Percentiles rank a stretch among this genome's conserved stretches.
Conservation (phyloP, 2,113 vertebrate species). For the Elgaria multicarinata region DNA sequence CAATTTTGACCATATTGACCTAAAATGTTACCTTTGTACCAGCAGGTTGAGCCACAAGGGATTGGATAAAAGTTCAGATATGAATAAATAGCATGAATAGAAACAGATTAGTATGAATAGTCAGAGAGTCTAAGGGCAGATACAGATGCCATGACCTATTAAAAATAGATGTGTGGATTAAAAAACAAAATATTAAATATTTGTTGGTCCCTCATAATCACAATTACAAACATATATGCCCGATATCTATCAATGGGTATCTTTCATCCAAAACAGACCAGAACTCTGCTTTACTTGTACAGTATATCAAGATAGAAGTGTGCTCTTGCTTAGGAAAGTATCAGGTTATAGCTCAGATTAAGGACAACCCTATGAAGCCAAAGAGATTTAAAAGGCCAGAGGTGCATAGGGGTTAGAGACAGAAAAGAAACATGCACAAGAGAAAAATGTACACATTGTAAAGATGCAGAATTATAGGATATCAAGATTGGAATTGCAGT, state of each 20-base stretch:
- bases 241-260: neutral
- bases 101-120: neutral
- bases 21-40: neutral
- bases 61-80: neutral
- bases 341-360: neutral
- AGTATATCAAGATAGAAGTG: neutral
- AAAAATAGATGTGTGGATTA: neutral
- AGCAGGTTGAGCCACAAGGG: neutral
- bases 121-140: neutral
- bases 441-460: neutral
- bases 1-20: neutral
- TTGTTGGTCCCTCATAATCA: neutral
- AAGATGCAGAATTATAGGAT: neutral
- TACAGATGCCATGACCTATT: neutral
- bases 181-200: neutral
- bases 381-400: neutral
- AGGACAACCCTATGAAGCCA: neutral
- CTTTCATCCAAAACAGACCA: neutral
- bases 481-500: neutral
- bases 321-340: neutral
- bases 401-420: no score
- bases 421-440: neutral
- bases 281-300: neutral
- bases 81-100: neutral
- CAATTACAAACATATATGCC: neutral